Conservation (phyloP, 2,888 invertebrate genomes). For the Aproaerema taeniolella region DNA sequence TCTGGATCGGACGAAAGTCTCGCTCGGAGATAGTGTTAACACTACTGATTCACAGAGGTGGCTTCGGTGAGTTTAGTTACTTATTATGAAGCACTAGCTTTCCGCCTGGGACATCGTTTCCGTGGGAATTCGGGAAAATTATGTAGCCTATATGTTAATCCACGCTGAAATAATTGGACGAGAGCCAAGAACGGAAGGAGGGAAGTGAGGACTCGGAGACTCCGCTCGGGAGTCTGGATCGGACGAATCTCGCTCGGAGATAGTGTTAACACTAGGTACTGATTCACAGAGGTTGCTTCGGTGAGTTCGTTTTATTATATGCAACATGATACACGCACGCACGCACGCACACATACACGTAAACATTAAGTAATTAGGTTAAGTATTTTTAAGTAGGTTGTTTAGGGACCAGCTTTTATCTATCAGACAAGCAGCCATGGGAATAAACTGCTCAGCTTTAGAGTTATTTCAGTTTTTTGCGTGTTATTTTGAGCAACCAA, state of each 20-base stretch:
- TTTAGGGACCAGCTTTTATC: too few species aligned
- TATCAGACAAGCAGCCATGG: too few species aligned
- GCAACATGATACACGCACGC: background rate
- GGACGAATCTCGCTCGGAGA: conserved; percentile 64
- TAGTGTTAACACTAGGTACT: conserved; percentile 42
- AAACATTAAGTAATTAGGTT: too few species aligned
- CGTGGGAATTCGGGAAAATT: too few species aligned
- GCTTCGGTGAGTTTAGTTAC: conserved; percentile 41
- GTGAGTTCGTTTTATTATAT: conserved; percentile 29
- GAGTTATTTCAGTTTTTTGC: too few species aligned
- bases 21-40: conserved; percentile 53
- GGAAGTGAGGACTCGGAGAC: conserved; percentile 46
- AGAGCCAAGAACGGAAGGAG: background rate
- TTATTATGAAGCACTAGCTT: too few species aligned
- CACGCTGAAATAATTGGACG: too few species aligned
- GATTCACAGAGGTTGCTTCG: conserved; percentile 50
- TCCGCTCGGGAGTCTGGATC: conserved; percentile 56
- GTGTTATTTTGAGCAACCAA: too few species aligned
- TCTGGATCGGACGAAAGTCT: conserved; percentile 60
- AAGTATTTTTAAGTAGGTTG: too few species aligned
- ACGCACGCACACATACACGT: background rate
- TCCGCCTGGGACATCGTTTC: too few species aligned
- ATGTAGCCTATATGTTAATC: too few species aligned
- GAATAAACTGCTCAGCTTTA: too few species aligned
- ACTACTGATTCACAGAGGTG: conserved; percentile 52